phyloP scores from a whole-genome alignment of 2,113 vertebrate species.

The Verasper variegatus region DNA sequence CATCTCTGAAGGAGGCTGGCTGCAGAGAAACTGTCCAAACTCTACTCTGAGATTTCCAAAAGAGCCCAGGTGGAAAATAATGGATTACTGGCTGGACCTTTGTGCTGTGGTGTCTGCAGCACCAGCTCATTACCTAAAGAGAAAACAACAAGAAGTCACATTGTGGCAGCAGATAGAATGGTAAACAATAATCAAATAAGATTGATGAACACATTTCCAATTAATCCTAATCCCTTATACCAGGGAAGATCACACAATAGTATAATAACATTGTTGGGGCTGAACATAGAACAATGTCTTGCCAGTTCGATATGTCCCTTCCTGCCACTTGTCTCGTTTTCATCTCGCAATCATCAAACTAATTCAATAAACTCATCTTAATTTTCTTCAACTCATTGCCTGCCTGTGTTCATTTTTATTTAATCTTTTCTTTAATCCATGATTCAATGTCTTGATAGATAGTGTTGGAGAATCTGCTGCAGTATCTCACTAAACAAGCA shows the following conservation, averaged over 20 bases:
- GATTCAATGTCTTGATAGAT: too few relatives aligned
- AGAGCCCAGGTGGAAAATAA: constrained; percentile 39
- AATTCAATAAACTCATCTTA: too few relatives aligned
- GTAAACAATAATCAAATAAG: background rate
- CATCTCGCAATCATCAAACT: too few relatives aligned
- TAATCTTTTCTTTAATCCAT: too few relatives aligned
- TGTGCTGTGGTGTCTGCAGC: constrained; percentile 20
- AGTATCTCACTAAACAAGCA: too few relatives aligned
- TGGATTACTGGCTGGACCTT: background rate
- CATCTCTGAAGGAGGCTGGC: constrained; percentile 7
- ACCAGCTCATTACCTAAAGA: constrained; percentile 31
- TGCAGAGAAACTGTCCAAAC: constrained; percentile 41
- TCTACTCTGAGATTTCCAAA: constrained; percentile 43
- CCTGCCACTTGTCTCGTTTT: too few relatives aligned
- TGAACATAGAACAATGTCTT: background rate
- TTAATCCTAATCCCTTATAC: background rate
- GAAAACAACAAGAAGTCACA: constrained; percentile 8
- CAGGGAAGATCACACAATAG: background rate
- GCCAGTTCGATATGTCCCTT: too few relatives aligned
- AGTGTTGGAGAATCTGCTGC: too few relatives aligned
- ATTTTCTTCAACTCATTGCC: too few relatives aligned
- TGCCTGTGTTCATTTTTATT: too few relatives aligned
- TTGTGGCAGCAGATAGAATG: background rate
- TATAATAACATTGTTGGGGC: background rate
- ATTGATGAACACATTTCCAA: too few relatives aligned